Evolutionary conservation across 2,797 vertebrate genomes (phyloP).

Genomic region (Bryconaethiops microstoma): DNA sequence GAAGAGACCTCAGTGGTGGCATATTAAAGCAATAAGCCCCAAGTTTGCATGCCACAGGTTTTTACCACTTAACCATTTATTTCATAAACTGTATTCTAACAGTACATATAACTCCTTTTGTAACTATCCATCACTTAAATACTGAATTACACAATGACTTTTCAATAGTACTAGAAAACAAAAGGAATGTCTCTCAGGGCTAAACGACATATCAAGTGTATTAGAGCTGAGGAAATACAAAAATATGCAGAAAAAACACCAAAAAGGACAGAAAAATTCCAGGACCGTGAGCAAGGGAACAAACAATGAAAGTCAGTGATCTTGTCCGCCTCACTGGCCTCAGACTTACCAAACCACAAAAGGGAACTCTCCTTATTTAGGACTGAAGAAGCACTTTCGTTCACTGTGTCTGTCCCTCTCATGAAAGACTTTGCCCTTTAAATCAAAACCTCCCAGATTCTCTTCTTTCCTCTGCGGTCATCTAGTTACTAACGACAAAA

Average conservation of each 20-base stretch:
- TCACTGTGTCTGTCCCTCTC: background rate
- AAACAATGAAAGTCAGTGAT: background rate
- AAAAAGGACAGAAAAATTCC: background rate
- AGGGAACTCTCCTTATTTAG: background rate
- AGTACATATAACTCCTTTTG: too few relatives aligned
- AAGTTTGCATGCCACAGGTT: too few relatives aligned
- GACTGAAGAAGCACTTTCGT: background rate
- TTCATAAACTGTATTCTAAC: too few relatives aligned
- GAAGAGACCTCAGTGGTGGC: too few relatives aligned
- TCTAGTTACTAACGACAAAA: background rate
- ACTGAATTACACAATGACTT: background rate
- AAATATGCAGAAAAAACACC: background rate
- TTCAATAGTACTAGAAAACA: background rate
- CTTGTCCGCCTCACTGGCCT: too few relatives aligned
- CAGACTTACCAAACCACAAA: background rate
- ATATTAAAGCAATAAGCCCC: too few relatives aligned
- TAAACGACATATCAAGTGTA: background rate
- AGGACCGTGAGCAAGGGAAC: background rate
- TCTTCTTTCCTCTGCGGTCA: background rate
- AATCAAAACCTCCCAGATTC: background rate
- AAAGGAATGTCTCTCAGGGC: background rate
- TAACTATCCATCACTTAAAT: background rate
- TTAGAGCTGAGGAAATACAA: background rate
- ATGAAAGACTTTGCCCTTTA: constrained; percentile 17
- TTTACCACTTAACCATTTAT: too few relatives aligned